These are phyloP conservation scores for Eubasilissa splendida DNA, from an alignment of 2,888 invertebrate species.

Conservation along the genomic window DNA sequence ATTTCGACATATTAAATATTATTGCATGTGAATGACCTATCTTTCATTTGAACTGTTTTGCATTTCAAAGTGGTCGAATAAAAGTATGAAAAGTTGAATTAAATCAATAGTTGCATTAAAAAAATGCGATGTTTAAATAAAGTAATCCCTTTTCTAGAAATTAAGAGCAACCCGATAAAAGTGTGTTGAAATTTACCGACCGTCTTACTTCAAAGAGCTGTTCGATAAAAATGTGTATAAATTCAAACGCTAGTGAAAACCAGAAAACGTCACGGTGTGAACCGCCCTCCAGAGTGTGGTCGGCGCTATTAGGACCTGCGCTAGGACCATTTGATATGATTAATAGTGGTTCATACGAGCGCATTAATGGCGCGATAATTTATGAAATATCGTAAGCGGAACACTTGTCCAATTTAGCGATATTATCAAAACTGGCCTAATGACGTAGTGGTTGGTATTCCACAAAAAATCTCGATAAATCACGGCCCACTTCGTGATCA, in stretches of 20 bases:
- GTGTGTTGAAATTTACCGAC: too few species aligned
- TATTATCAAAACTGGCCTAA: constrained; percentile 27
- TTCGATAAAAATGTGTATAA: too few species aligned
- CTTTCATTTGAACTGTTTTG: too few species aligned
- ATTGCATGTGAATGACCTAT: too few species aligned
- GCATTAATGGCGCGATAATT: constrained; percentile 21
- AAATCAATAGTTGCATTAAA: too few species aligned
- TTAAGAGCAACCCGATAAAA: too few species aligned
- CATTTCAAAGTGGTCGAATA: too few species aligned
- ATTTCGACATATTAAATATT: too few species aligned
- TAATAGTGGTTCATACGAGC: constrained; percentile 30
- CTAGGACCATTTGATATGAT: constrained; percentile 14
- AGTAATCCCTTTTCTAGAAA: too few species aligned
- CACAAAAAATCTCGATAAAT: constrained; percentile 7
- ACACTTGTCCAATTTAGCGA: constrained; percentile 26
- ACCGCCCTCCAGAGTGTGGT: not conserved
- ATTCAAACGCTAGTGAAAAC: not conserved
- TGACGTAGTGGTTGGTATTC: constrained; percentile 17
- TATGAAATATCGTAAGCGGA: constrained; percentile 21
- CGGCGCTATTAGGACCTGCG: not conserved
- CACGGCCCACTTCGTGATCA: not conserved
- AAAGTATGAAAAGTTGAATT: too few species aligned
- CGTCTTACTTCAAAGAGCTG: too few species aligned
- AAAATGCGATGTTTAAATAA: too few species aligned
- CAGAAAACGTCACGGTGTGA: not conserved